Base-by-base conservation (phyloP, 2,113 vertebrate species). In the Paraplagusia blochii region DNA sequence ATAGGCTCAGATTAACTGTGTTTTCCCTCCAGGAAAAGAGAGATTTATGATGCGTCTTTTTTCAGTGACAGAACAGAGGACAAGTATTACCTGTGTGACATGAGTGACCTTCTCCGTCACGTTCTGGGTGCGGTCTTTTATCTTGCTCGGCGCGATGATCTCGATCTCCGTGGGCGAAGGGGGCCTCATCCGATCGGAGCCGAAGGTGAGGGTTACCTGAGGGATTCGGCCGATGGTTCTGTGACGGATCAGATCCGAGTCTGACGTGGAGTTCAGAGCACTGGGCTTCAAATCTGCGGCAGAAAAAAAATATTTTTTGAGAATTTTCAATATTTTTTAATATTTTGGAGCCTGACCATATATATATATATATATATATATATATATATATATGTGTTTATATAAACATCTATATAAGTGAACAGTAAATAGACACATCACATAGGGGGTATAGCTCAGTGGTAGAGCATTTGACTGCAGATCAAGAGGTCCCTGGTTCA, bases 21-120 rank as follows among this genome's bases (percentile, higher is more conserved):
- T 11, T 40, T 40, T 39, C 11, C 36, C 36, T 39, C 9, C 5
- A 39, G 11, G 16, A 47, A 33, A 39, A 8, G 36, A 8, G 4
- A 8, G 0, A 46, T 59, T 61, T 29, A 10, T 62, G 2, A 45
- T 16, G 19, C 5, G 0, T 57, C 35, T 45, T 38, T n/a, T 51
- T 47, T 29, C 19, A 49, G 35, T 12, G 16, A 57, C 16, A 50
- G 8, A 15, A 0, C 19, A 12, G 58, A 48, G 19, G 15, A 11
- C 11, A 13, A 1, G 8, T 44, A 69, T 68, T 17, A 98, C 96
- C 95, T 99, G 97, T 0, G 96, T 99, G 85, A 99, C 97, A 65
- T 97, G 97, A 0, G 97, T 98, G 87, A 99, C 97, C 81, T 97
- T 99, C 88, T 99, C 97, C 0, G 95, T 99, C 88, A 99, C 97